A percentile compares a stretch with the other conserved stretches of the same genome.
These are phyloP conservation scores for Hydrophis major DNA, from an alignment of 2,797 vertebrate genomes.

Conservation along the genomic window DNA sequence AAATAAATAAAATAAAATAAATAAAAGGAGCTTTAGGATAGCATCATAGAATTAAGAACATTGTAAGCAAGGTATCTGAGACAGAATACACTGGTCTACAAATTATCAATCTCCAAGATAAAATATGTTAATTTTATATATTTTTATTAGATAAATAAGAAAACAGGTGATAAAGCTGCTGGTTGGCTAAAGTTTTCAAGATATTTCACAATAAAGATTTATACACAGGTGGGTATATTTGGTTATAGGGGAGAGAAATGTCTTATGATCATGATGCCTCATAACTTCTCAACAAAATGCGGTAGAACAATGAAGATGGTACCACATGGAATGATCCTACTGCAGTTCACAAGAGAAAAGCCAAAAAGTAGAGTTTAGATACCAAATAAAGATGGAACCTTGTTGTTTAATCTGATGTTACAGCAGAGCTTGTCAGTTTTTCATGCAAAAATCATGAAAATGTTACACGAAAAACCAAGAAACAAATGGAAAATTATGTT, in stretches of 20 bases:
- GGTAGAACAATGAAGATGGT: neutral
- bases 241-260: neutral
- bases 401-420: no score
- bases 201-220: neutral
- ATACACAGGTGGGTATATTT: neutral
- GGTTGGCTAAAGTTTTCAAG: neutral
- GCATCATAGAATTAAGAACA: neutral
- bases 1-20: no score
- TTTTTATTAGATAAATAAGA: neutral
- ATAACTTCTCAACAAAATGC: neutral
- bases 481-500: neutral
- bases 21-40: neutral
- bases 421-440: neutral
- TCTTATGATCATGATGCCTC: neutral
- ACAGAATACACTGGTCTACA: neutral
- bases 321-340: neutral
- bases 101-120: neutral
- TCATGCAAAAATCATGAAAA: neutral
- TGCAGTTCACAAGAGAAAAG: neutral
- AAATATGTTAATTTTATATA: no score
- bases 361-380: neutral
- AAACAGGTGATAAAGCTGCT: neutral
- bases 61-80: neutral
- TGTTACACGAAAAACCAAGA: neutral
- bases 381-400: neutral